Conservation (phyloP, 2,113 vertebrate genomes). For the Urocynchramus pylzowi region DNA sequence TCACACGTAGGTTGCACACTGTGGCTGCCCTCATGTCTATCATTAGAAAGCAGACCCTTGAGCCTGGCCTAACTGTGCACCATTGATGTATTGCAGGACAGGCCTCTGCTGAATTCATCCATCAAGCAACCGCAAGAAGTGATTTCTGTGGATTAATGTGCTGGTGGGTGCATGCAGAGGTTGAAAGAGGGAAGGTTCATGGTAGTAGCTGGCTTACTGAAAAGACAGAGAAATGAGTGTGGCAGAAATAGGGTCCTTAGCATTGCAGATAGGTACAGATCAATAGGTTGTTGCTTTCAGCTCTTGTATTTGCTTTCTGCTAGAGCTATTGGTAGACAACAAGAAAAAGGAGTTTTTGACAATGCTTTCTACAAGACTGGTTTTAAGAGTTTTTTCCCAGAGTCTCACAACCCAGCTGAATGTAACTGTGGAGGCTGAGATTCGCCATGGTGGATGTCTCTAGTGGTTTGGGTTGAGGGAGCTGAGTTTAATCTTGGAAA, state of each 20-base stretch:
- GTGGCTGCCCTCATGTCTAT: not conserved
- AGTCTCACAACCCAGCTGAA: not conserved
- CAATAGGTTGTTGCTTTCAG: not conserved
- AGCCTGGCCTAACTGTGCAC: not conserved
- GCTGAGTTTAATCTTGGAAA: not conserved
- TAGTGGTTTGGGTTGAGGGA: not conserved
- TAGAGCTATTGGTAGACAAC: not conserved
- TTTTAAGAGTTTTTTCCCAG: not conserved
- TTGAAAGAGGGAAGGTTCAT: not conserved
- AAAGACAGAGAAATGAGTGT: not conserved
- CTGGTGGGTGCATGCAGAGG: not conserved
- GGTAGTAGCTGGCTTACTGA: not conserved
- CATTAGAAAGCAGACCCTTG: not conserved
- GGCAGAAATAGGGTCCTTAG: not conserved
- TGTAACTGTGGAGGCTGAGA: not conserved
- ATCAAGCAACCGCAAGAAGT: not conserved
- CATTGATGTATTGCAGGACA: not conserved
- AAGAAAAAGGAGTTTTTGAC: not conserved
- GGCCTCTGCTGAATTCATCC: constrained; percentile 12
- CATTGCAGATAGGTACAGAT: not conserved
- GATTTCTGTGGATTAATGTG: not conserved
- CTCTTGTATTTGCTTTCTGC: not conserved
- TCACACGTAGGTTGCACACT: not conserved
- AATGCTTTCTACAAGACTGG: not conserved
- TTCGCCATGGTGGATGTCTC: not conserved